Evolutionary conservation across 2,888 invertebrate species (phyloP).

Genomic region (Steinernema carpocapsae): DNA sequence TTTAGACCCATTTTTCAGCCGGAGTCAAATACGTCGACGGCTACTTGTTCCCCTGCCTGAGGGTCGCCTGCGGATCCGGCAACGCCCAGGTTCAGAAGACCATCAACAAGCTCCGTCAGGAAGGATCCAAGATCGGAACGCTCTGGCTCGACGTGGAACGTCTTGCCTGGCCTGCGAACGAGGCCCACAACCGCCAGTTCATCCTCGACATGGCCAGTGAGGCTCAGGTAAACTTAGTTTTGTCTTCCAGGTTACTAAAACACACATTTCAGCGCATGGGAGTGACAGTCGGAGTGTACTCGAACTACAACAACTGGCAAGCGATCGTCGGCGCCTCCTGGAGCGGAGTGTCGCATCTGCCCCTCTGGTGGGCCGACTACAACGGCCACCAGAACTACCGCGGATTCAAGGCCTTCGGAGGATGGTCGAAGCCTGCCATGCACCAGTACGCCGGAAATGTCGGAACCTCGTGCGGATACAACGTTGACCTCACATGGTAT

Average conservation of each 20-base stretch:
- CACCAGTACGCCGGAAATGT: slow-evolving; percentile 37
- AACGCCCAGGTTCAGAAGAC: slow-evolving; percentile 40
- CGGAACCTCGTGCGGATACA: slow-evolving; percentile 25
- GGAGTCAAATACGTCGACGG: slow-evolving; percentile 49
- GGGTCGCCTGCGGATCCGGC: slow-evolving; percentile 43
- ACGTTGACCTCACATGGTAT: slow-evolving; percentile 33
- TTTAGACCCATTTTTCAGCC: slow-evolving; percentile 33
- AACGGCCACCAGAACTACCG: slow-evolving; percentile 20
- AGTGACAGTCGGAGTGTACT: slow-evolving; percentile 48
- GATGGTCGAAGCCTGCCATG: slow-evolving; percentile 36
- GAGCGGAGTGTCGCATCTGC: slow-evolving; percentile 41
- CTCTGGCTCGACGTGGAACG: slow-evolving; percentile 54
- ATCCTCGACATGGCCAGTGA: slow-evolving; percentile 46
- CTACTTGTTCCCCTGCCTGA: slow-evolving; percentile 50
- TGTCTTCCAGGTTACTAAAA: too few relatives aligned
- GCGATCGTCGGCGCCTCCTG: slow-evolving; percentile 52
- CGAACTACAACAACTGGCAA: slow-evolving; percentile 52
- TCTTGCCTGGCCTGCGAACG: slow-evolving; percentile 49
- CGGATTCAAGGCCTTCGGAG: slow-evolving; percentile 30
- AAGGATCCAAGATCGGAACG: slow-evolving; percentile 43
- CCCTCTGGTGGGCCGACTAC: slow-evolving; percentile 44
- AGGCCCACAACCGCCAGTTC: slow-evolving; percentile 48
- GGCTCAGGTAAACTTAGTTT: slow-evolving; percentile 29
- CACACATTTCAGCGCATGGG: slow-evolving; percentile 38
- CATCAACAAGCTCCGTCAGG: slow-evolving; percentile 41